These are phyloP conservation scores for Catharus ustulatus DNA, from an alignment of 2,797 vertebrate species.

Conservation along the genomic window DNA sequence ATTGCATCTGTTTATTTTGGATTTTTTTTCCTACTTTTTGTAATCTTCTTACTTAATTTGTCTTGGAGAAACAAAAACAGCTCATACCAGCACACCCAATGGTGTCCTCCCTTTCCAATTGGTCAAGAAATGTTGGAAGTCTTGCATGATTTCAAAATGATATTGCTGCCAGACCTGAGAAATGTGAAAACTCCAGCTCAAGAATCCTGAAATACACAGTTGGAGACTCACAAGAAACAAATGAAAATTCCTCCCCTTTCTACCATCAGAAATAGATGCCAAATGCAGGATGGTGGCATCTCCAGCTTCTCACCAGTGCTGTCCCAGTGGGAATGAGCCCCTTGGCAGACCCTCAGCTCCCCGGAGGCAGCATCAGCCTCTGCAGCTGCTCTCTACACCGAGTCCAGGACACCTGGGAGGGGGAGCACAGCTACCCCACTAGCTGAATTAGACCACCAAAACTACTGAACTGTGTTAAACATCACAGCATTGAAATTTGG, in stretches of 20 bases:
- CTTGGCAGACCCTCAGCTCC: not conserved
- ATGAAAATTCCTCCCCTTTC: not conserved
- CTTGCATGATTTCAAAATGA: not conserved
- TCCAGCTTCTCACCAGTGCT: not conserved
- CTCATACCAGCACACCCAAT: not conserved
- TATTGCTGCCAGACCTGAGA: rapidly evolving
- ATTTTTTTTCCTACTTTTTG: not conserved
- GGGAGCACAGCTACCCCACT: not conserved
- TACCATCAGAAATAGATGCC: not conserved
- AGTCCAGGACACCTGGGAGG: not conserved
- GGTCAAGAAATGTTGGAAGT: not conserved
- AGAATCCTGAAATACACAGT: not conserved
- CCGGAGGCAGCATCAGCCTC: not conserved
- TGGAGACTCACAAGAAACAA: not conserved
- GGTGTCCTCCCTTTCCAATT: not conserved
- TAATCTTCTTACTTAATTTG: not conserved
- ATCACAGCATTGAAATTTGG: not conserved
- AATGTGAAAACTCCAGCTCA: not conserved
- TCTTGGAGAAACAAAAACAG: not conserved
- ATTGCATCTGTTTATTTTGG: not conserved
- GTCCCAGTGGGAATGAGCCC: not conserved
- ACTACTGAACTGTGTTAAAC: not conserved
- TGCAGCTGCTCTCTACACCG: not conserved
- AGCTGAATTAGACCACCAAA: not conserved
- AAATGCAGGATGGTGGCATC: not conserved